Conservation (phyloP, 2,113 vertebrate genomes). For the Prionailurus viverrinus region DNA sequence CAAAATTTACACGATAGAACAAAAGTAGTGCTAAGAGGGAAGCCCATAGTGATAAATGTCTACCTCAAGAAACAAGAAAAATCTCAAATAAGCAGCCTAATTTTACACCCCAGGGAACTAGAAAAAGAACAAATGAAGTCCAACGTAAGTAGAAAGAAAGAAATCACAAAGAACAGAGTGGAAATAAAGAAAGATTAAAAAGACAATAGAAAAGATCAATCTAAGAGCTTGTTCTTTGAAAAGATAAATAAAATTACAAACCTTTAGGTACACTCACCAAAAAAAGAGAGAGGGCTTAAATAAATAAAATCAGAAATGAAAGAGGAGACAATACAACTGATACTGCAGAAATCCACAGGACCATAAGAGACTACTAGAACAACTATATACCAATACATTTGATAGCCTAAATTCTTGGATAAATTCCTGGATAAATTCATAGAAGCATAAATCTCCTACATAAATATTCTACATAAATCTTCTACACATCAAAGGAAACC, state of each 20-base stretch:
- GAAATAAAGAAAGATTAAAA: not conserved
- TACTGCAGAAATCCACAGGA: not conserved
- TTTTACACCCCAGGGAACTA: not conserved
- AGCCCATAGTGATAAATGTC: not conserved
- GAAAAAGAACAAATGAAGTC: not conserved
- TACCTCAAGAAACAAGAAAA: not conserved
- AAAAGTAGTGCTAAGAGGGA: not conserved
- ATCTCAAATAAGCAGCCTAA: not conserved
- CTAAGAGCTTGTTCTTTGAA: not conserved
- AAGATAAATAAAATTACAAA: not conserved
- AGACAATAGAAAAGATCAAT: not conserved
- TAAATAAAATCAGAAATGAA: not conserved
- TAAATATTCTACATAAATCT: not conserved
- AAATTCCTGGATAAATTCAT: not conserved
- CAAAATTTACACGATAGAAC: not conserved
- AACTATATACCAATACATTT: not conserved
- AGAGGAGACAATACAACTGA: not conserved
- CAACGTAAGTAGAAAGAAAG: not conserved
- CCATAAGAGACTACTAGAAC: not conserved
- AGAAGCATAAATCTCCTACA: not conserved
- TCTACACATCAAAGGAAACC: not conserved
- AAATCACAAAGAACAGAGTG: not conserved
- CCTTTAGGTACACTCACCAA: not conserved
- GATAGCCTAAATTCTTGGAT: not conserved
- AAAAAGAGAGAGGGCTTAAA: not conserved